phyloP scores from a whole-genome alignment of 2,113 vertebrate genomes.

The Leucosticte australis region DNA sequence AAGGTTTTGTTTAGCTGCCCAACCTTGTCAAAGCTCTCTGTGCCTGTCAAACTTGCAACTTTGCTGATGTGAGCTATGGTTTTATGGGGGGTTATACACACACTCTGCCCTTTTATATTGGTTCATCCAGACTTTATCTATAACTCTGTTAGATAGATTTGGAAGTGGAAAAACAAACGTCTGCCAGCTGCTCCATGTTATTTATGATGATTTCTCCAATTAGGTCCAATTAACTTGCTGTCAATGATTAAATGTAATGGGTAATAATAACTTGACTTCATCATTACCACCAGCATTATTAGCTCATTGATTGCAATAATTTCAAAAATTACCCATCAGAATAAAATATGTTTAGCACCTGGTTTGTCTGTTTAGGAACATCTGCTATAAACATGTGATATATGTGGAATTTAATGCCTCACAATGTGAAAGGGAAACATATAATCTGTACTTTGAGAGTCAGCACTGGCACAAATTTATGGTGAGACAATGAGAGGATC shows the following conservation, averaged over 20 bases:
- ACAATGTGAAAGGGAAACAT: slow-evolving; percentile 71
- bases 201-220: slow-evolving; percentile 90
- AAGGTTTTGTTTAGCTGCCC: background rate
- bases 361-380: slow-evolving; percentile 79
- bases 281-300: slow-evolving; percentile 88
- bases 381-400: slow-evolving; percentile 79
- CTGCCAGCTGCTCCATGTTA: slow-evolving; percentile 87
- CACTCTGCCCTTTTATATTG: background rate
- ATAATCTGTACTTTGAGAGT: slow-evolving; percentile 64
- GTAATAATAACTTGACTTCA: slow-evolving; percentile 84
- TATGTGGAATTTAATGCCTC: slow-evolving; percentile 67
- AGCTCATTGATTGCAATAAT: slow-evolving; percentile 95
- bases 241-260: slow-evolving; percentile 91
- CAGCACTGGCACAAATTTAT: slow-evolving; percentile 61
- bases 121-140: slow-evolving; percentile 57
- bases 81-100: background rate
- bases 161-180: slow-evolving; percentile 69
- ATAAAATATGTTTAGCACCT: slow-evolving; percentile 90
- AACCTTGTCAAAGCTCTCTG: background rate
- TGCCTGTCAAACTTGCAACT: background rate
- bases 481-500: slow-evolving; percentile 57
- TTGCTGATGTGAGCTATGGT: background rate
- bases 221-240: slow-evolving; percentile 87
- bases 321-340: slow-evolving; percentile 88
- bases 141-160: slow-evolving; percentile 54